Conservation (phyloP, 2,797 vertebrate genomes). For the Darevskia nairensis region DNA sequence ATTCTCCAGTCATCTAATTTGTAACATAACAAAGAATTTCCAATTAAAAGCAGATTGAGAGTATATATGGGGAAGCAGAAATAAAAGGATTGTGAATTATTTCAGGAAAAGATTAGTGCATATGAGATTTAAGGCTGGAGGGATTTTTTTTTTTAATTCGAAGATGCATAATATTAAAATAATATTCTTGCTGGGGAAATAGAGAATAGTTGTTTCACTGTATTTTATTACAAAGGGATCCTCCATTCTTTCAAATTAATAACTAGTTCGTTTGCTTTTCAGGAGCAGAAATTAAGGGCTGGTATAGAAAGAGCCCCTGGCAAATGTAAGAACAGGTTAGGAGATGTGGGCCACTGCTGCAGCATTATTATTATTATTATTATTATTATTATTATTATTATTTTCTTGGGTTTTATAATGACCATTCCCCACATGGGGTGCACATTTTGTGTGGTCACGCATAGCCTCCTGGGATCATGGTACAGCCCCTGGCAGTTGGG, state of each 20-base stretch:
- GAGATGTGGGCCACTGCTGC: background rate
- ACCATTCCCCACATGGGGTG: no score
- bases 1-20: slow-evolving; percentile 32
- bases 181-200: slow-evolving; percentile 31
- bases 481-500: no score
- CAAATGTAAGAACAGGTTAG: slow-evolving; percentile 22
- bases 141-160: slow-evolving; percentile 24
- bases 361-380: background rate
- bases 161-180: slow-evolving; percentile 26
- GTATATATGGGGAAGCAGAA: background rate
- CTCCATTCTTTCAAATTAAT: slow-evolving; percentile 32
- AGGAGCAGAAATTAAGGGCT: slow-evolving; percentile 10
- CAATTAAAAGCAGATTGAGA: slow-evolving; percentile 34
- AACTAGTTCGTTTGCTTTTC: slow-evolving; percentile 23
- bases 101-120: slow-evolving; percentile 23
- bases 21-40: slow-evolving; percentile 36
- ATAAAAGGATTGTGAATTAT: background rate
- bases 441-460: no score
- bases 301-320: slow-evolving; percentile 3
- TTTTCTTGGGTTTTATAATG: no score
- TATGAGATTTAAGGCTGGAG: slow-evolving; percentile 5
- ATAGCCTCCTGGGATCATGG: no score
- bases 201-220: slow-evolving; percentile 1
- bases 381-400: no score
- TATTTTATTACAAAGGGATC: slow-evolving; percentile 25